Evolutionary conservation across 2,113 vertebrate genomes (phyloP), one percentile per base, ranked within the genome.

Genomic region (Centrocercus urophasianus): DNA sequence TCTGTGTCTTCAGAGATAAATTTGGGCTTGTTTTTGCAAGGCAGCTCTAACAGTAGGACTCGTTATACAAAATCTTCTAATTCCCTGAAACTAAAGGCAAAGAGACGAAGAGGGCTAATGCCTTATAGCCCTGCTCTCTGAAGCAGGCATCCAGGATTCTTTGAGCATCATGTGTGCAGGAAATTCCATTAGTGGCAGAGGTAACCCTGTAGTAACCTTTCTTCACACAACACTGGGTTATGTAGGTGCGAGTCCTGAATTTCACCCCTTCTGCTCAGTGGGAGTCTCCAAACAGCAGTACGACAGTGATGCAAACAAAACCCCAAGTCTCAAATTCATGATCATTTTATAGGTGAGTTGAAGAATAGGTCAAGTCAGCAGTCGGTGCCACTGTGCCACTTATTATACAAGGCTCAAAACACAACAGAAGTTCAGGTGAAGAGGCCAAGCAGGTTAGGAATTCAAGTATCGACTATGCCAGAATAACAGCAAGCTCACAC

Each of bases 1-100:
- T 93, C 88, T 28, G 18, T 56, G 89, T 73, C 74, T 65, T 34
- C 76, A 76, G 43, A 84, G 52, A 79, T 50, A 93, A 92, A 94
- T 40, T 57, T 1, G 18, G 70, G 30, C 61, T 27, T 13, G 2
- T 57, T 84, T 64, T 22, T 57, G 38, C 43, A 81, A 78, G 71
- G 42, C 47, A 81, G 48, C 50, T 45, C 43, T 54, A 90, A 85
- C 82, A 63, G 69, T 1, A 81, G 66, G 25, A 36, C n/a, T 10
- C 13, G 15, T 54, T 70, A 30, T 25, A 20, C 11, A 66, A 83
- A 34, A 43, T 36, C 48, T 61, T 84, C 60, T 81, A 66, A 81
- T 78, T 91, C 38, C 80, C 6, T 0, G 47, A 77, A 57, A 59
- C n/a, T 52, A 16, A 72, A 82, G 48, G 61, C 15, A 28, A 82